A percentile compares a stretch with the other conserved stretches of the same genome.
Evolutionary conservation across 2,888 invertebrate species (phyloP).

Genomic region (Sarcophaga variegata): DNA sequence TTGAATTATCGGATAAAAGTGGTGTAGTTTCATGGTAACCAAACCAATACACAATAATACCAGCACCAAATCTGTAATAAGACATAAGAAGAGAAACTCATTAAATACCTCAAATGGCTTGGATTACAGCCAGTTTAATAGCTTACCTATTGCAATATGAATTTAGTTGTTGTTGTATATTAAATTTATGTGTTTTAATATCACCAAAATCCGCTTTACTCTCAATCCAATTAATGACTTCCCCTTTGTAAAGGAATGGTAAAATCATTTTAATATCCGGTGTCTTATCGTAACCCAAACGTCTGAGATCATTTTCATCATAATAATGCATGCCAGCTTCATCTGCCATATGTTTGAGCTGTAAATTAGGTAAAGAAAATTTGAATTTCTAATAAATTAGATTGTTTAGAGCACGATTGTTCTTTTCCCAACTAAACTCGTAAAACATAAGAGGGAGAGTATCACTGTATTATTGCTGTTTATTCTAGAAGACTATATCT

Average conservation of each 20-base stretch:
- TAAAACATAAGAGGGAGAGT: too few species aligned
- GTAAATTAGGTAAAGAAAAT: constrained; percentile 11
- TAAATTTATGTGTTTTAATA: constrained; percentile 89
- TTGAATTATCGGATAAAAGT: constrained; percentile 84
- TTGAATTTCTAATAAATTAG: too few species aligned
- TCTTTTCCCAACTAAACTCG: too few species aligned
- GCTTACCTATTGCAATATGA: constrained; percentile 91
- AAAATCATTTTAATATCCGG: constrained; percentile 96
- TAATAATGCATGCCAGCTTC: constrained; percentile 85
- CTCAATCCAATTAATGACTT: constrained; percentile 96
- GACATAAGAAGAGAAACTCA: too few species aligned
- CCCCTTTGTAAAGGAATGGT: constrained; percentile 92
- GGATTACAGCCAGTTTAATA: not conserved
- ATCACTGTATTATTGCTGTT: too few species aligned
- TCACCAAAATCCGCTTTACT: constrained; percentile 98
- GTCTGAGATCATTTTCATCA: constrained; percentile 91
- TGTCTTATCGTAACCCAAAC: constrained; percentile 95
- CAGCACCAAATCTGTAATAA: constrained; percentile 90
- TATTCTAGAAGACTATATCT: too few species aligned
- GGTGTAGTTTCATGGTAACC: constrained; percentile 88
- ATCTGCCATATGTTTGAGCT: constrained; percentile 79
- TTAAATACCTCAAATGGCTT: too few species aligned
- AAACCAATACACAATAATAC: constrained; percentile 97
- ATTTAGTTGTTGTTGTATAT: constrained; percentile 91
- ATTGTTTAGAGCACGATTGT: too few species aligned